These are phyloP conservation scores for Hiodon alosoides DNA, from an alignment of 2,113 vertebrate species.

Conservation along the genomic window DNA sequence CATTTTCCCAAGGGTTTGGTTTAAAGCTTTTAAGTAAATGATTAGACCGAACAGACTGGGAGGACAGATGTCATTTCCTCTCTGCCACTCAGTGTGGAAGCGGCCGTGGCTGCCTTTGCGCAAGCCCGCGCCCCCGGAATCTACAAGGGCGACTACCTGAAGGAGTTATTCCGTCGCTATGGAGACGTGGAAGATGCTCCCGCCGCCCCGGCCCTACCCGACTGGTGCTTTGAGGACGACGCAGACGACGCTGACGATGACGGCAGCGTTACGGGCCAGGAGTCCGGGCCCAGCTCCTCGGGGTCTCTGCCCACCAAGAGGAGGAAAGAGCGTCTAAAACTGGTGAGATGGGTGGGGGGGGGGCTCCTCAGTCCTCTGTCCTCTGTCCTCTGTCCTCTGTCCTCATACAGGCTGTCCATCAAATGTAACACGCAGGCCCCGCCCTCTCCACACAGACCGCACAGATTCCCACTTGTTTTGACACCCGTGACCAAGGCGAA, in stretches of 20 bases:
- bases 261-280: slow-evolving; percentile 64
- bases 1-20: no score
- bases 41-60: neutral
- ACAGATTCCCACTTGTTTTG: no score
- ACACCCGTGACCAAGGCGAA: no score
- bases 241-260: slow-evolving; percentile 66
- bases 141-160: slow-evolving; percentile 97
- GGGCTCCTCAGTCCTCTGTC: neutral
- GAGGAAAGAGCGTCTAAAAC: slow-evolving; percentile 86
- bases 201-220: slow-evolving; percentile 78
- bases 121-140: slow-evolving; percentile 90
- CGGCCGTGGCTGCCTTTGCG: slow-evolving; percentile 85
- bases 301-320: slow-evolving; percentile 74
- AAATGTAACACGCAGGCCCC: no score
- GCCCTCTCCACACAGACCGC: no score
- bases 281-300: slow-evolving; percentile 87
- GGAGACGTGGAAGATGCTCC: slow-evolving; percentile 87
- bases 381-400: no score
- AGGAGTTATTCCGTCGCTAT: slow-evolving; percentile 92
- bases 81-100: slow-evolving; percentile 73
- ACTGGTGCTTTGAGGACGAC: slow-evolving; percentile 93
- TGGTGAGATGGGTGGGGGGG: slow-evolving; percentile 66
- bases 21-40: neutral
- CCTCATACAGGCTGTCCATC: no score
- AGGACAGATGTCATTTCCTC: slow-evolving; percentile 7